Evolutionary conservation across 1,140 invertebrate genomes (phyloP), one percentile per base, ranked within the genome.

Genomic region (Euura lappo): DNA sequence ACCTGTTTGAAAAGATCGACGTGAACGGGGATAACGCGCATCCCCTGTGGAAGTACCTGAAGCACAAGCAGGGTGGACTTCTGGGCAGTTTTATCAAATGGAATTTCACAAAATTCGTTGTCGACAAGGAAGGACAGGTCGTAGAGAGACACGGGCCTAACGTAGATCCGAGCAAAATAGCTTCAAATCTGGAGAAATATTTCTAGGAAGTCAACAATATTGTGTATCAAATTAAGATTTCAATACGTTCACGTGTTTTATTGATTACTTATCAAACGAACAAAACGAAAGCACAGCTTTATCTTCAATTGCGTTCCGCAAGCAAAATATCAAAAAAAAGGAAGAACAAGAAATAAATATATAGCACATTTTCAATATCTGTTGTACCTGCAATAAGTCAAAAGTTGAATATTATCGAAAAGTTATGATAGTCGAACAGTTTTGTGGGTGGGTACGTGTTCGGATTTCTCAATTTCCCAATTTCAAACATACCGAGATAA

Each of bases 21-120:
- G 97, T 99, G 0, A 99, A 99, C 87, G 97, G 97, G 0, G 91
- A 93, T 6, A 88, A 93, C 72, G 91, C 96, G 4, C 92, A 94
- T 88, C 97, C 97, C 0, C 84, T 99, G 3, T 99, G 91, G 89
- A 93, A 94, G 72, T 99, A 93, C 80, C 88, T 99, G 81, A 98
- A 98, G 88, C 87, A 93, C 70, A 95, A 95, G 76, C 92, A 96
- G 83, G 90, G 91, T n/a, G 94, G 95, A 1, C 90, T 90, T 10
- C 79, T 96, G 6, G 92, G 92, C 65, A 91, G 91, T 83, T 93
- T 93, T 71, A 97, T 99, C 78, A 99, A 99, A 84, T 99, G 98
- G 98, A 99, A 99, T 87, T 99, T 99, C 80, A 96, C 96, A 11
- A 99, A 99, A 83, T 99, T 99, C 86, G 91, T 99, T 71, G 90